Percentiles rank a stretch among this genome's conserved stretches.
phyloP scores from a whole-genome alignment of 2,888 invertebrate species.

The Polyommatus iphigenia region DNA sequence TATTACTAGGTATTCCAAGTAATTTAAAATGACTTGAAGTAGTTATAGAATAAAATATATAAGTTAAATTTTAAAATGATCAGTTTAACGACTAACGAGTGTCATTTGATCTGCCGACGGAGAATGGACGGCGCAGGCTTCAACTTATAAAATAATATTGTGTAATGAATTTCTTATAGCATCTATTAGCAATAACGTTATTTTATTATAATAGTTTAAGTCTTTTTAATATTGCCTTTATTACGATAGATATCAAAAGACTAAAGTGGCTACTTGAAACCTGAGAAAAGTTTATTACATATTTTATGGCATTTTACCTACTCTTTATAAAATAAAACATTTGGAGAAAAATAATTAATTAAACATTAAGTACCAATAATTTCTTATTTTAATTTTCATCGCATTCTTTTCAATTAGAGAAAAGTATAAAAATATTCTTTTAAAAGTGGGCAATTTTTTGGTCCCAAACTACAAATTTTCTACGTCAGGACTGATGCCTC shows the following conservation, averaged over 20 bases:
- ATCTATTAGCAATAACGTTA: not conserved
- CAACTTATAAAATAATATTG: not conserved
- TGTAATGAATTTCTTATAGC: conserved; percentile 11
- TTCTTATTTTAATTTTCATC: too few relatives aligned
- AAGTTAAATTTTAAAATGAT: conserved; percentile 6
- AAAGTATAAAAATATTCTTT: too few relatives aligned
- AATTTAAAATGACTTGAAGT: not conserved
- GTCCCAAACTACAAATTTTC: too few relatives aligned
- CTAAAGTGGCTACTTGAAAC: not conserved
- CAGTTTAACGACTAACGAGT: not conserved
- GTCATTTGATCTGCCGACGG: conserved; percentile 20
- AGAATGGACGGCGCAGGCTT: not conserved
- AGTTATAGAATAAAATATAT: not conserved
- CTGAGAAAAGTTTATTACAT: too few relatives aligned
- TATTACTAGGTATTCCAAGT: not conserved
- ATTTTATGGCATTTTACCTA: not conserved
- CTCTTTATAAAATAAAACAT: not conserved
- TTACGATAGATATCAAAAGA: not conserved
- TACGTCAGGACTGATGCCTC: not conserved
- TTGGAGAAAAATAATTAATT: too few relatives aligned
- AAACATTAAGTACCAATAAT: not conserved
- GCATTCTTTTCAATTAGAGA: too few relatives aligned
- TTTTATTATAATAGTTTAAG: not conserved
- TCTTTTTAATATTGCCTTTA: not conserved
- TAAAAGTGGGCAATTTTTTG: too few relatives aligned